Percentiles rank a stretch among this genome's conserved stretches.
phyloP scores from a whole-genome alignment of 37 sponge, comb jelly and placozoan genomes.

The Cliona cf. orientalis region DNA sequence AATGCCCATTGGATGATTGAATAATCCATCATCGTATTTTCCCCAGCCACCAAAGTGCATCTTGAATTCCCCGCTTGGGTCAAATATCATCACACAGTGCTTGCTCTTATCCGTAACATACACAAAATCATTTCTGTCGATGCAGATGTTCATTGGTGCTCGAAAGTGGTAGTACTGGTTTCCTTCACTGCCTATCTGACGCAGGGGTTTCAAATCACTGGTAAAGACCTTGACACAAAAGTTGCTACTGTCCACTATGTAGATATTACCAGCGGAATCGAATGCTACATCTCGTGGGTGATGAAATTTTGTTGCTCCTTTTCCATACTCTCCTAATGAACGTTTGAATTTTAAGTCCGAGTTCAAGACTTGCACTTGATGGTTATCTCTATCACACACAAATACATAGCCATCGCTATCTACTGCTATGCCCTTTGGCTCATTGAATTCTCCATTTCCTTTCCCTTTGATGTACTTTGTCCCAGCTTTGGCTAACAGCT shows the following conservation, averaged over 20 bases:
- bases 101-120: constrained; percentile 28
- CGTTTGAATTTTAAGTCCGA: constrained; percentile 11
- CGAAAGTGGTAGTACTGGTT: background rate
- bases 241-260: constrained; percentile 38
- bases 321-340: constrained; percentile 8
- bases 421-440: constrained; percentile 57
- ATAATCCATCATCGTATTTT: background rate
- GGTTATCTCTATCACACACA: constrained; percentile 55
- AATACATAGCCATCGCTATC: constrained; percentile 17
- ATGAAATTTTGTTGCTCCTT: constrained; percentile 4
- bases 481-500: background rate
- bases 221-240: constrained; percentile 43
- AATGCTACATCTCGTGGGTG: constrained; percentile 47
- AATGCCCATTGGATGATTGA: constrained; percentile 27
- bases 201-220: background rate
- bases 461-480: background rate
- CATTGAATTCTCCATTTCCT: constrained; percentile 25
- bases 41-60: constrained; percentile 1
- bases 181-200: constrained; percentile 21
- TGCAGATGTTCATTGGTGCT: constrained; percentile 5
- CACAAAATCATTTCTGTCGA: constrained; percentile 26
- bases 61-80: constrained; percentile 17
- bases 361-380: constrained; percentile 49
- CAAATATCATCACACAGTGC: constrained; percentile 18
- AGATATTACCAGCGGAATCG: constrained; percentile 40